Conservation (phyloP, 2,888 invertebrate genomes). For the Ectropis crepuscularia region DNA sequence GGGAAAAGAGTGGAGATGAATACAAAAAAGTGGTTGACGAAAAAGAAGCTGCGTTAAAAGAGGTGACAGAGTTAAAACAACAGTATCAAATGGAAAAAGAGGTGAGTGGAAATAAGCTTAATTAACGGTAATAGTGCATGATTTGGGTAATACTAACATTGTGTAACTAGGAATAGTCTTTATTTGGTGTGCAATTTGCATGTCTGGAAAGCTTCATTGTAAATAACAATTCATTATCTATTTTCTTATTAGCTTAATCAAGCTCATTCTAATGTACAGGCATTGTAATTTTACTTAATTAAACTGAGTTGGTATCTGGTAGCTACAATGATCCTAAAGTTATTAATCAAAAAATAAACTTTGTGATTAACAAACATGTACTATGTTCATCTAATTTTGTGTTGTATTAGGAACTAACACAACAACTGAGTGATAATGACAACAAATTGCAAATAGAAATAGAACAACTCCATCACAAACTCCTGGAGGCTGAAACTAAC, state of each 20-base stretch:
- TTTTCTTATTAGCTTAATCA: no score
- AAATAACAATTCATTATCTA: conserved; percentile 3
- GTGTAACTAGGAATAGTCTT: background rate
- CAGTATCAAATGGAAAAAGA: conserved; percentile 72
- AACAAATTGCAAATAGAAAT: conserved; percentile 62
- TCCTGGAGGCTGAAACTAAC: conserved; percentile 54
- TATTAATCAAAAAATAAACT: background rate
- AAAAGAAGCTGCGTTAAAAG: conserved; percentile 66
- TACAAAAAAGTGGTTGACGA: conserved; percentile 70
- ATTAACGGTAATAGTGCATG: conserved; percentile 15
- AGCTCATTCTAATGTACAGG: no score
- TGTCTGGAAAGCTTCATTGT: conserved; percentile 12
- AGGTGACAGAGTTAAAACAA: conserved; percentile 64
- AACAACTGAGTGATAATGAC: conserved; percentile 48
- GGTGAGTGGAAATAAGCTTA: conserved; percentile 58
- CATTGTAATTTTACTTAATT: no score
- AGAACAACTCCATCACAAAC: conserved; percentile 58
- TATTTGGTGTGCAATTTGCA: conserved; percentile 14
- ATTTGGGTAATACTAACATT: background rate
- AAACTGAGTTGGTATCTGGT: no score
- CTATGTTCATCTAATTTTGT: conserved; percentile 42
- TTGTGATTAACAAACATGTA: conserved; percentile 32
- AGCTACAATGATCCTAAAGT: no score
- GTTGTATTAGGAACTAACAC: conserved; percentile 65
- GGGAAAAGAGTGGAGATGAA: conserved; percentile 71